Percentiles rank a stretch among this genome's conserved stretches.
Evolutionary conservation across 2,888 invertebrate species (phyloP).

Genomic region (Lysandra bellargus): DNA sequence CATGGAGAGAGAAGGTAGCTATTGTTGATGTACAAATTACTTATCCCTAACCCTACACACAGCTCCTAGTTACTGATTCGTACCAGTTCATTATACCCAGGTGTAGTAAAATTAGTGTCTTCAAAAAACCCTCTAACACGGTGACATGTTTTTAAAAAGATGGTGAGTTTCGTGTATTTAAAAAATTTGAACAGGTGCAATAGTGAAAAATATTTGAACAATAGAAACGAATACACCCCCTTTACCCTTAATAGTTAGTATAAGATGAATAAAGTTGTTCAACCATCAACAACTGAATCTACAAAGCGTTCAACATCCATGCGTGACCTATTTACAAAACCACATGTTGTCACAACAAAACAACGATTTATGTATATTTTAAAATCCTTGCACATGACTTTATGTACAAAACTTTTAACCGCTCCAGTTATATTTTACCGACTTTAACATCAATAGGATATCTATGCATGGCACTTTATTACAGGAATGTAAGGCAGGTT

Average conservation of each 20-base stretch:
- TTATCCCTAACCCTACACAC: slow-evolving; percentile 67
- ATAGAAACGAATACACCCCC: slow-evolving; percentile 57
- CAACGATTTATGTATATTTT: slow-evolving; percentile 66
- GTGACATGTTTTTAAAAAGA: slow-evolving; percentile 64
- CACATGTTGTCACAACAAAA: slow-evolving; percentile 74
- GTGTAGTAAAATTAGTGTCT: slow-evolving; percentile 71
- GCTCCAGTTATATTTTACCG: slow-evolving; percentile 59
- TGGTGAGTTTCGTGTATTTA: slow-evolving; percentile 62
- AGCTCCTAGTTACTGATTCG: slow-evolving; percentile 70
- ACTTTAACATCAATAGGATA: slow-evolving; percentile 66
- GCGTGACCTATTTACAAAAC: slow-evolving; percentile 70
- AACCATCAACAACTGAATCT: slow-evolving; percentile 54
- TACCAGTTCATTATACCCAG: slow-evolving; percentile 73
- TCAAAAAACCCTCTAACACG: slow-evolving; percentile 70
- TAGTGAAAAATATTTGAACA: slow-evolving; percentile 66
- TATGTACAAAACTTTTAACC: slow-evolving; percentile 67
- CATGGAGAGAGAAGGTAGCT: slow-evolving; percentile 75
- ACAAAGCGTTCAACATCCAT: slow-evolving; percentile 59
- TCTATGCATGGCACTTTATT: slow-evolving; percentile 59
- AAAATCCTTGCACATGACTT: slow-evolving; percentile 67
- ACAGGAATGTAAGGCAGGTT: slow-evolving; percentile 37
- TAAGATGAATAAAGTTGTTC: slow-evolving; percentile 51
- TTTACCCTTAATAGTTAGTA: slow-evolving; percentile 48
- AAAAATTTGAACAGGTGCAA: slow-evolving; percentile 71
- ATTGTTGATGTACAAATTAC: slow-evolving; percentile 73